Base-by-base conservation (phyloP, 2,797 vertebrate genomes). In the Gymnodraco acuticeps region DNA sequence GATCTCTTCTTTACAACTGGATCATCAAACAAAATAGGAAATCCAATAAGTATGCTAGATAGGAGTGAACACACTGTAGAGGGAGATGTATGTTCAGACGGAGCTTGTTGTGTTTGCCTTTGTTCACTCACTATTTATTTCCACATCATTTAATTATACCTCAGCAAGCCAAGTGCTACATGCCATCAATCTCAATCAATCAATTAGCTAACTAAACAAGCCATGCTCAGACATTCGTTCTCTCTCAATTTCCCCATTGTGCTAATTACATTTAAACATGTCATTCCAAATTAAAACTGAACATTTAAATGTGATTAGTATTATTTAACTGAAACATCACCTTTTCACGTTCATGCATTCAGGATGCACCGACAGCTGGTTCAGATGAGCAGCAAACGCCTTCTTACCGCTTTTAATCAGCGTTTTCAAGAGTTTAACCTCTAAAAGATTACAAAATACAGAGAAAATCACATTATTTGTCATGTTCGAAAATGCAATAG, bases 101-200 rank as follows among this genome's bases (percentile, higher is more conserved):
- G 43, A 59, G 55, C 53, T 60, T 81, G 71, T 82, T 78, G 72
- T 53, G 27, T 77, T 81, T 77, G 70, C 75, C 70, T 81, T 89
- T 87, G 85, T 91, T 91, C 85, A 72, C 78, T 55, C 77, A 70
- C 82, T 86, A 87, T 93, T 94, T 92, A 89, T 90, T 90, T 80
- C 83, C 85, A 86, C 87, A 84, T 89, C 73, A 89, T 90, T 90
- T 90, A 93, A 94, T 94, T 92, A 92, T 72, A 90, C 90, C 87
- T 91, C 86, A 87, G 84, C 83, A 86, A 88, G 82, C 84, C 87
- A 81, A 88, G 89, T 90, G 83, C 88, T 88, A 87, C 90, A 91
- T 89, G 87, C 89, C 89, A 94, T 94, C 92, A 93, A 92, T 94
- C 92, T 93, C 89, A 92, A 93, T 94, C 92, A 91, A 92, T 92